These are phyloP conservation scores for Acanthiza pusilla DNA, from an alignment of 2,797 vertebrate genomes.

Conservation along the genomic window DNA sequence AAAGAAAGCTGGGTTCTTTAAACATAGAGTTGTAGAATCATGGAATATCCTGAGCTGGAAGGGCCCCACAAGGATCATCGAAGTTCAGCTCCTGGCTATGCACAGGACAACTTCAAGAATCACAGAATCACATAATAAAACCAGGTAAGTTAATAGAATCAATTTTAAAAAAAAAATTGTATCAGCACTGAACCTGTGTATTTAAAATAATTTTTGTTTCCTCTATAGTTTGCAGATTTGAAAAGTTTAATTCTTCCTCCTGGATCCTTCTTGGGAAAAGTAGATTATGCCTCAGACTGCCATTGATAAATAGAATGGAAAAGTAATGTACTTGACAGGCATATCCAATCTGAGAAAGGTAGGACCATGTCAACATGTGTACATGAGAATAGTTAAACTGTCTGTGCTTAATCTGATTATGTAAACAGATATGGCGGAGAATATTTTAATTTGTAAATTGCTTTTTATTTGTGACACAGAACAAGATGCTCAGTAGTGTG, in stretches of 20 bases:
- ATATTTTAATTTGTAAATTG: background rate
- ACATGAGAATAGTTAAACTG: background rate
- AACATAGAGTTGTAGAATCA: background rate
- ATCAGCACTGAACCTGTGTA: background rate
- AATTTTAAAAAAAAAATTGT: background rate
- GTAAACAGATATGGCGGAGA: background rate
- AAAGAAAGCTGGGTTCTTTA: background rate
- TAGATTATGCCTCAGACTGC: background rate
- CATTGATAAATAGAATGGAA: background rate
- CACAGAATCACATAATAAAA: background rate
- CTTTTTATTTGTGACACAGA: background rate
- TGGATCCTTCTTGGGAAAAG: background rate
- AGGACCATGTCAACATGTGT: too few relatives aligned
- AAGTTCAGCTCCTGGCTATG: background rate
- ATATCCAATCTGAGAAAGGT: background rate
- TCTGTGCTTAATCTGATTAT: background rate
- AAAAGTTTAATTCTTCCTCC: background rate
- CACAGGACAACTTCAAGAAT: background rate
- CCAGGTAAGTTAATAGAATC: background rate
- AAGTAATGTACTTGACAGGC: background rate
- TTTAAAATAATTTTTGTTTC: background rate
- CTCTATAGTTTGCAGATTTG: background rate
- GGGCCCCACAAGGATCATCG: accelerated
- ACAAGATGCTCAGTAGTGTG: background rate
- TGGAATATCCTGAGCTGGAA: background rate